A percentile compares a stretch with the other conserved stretches of the same genome.
Conservation (phyloP, 1,140 invertebrate genomes). For the Zophobas morio region DNA sequence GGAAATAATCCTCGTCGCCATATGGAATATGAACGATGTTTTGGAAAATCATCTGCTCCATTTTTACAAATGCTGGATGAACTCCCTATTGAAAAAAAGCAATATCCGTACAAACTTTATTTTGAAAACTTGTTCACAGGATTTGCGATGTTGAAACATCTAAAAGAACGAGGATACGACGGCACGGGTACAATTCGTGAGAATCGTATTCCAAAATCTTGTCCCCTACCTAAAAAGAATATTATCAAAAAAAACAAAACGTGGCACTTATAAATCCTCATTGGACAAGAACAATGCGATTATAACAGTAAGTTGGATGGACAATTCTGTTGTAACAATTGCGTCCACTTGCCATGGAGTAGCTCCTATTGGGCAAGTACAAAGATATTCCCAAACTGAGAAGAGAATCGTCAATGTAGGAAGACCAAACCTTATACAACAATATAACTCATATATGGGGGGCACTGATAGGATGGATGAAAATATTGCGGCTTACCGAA, state of each 20-base stretch:
- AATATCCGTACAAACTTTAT: conserved; percentile 35
- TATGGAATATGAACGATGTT: conserved; percentile 24
- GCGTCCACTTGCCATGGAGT: conserved; percentile 55
- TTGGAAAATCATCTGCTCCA: conserved; percentile 35
- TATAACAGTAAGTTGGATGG: too few relatives aligned
- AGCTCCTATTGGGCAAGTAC: conserved; percentile 56
- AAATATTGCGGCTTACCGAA: conserved; percentile 65
- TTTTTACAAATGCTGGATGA: conserved; percentile 45
- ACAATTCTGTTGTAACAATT: conserved; percentile 53
- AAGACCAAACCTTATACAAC: conserved; percentile 62
- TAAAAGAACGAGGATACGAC: conserved; percentile 35
- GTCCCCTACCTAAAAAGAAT: too few relatives aligned
- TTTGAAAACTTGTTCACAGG: conserved; percentile 49
- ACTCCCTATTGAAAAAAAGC: conserved; percentile 25
- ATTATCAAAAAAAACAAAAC: too few relatives aligned
- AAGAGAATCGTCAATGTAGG: conserved; percentile 64
- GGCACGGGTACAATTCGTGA: conserved; percentile 43
- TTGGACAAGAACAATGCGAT: too few relatives aligned
- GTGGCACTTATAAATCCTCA: too few relatives aligned
- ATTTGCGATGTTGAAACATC: conserved; percentile 35
- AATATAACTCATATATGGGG: conserved; percentile 65
- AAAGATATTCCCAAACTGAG: conserved; percentile 65
- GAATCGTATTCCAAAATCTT: conserved; percentile 46
- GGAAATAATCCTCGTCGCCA: conserved; percentile 35
- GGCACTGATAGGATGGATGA: conserved; percentile 64